Evolutionary conservation across 2,888 invertebrate species (phyloP).

Genomic region (Shargacucullia verbasci): DNA sequence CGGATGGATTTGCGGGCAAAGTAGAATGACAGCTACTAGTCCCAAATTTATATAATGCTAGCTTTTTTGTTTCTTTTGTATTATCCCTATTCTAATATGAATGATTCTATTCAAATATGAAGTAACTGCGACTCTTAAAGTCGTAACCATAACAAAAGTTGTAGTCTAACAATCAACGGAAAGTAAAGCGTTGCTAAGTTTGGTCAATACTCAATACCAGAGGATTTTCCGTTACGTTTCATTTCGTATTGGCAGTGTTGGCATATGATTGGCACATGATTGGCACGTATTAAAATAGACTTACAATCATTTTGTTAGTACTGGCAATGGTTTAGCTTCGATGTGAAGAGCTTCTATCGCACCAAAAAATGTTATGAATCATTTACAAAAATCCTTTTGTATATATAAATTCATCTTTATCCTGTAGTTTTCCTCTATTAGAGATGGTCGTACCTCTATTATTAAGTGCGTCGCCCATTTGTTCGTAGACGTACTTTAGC

Average conservation of each 20-base stretch:
- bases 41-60: no score
- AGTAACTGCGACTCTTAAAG: conserved; percentile 5
- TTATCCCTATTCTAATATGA: conserved; percentile 1
- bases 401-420: no score
- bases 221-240: conserved; percentile 29
- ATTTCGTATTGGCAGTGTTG: conserved; percentile 9
- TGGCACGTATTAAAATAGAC: conserved; percentile 7
- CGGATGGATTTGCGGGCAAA: no score
- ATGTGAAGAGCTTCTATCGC: conserved; percentile 1
- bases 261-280: conserved; percentile 28
- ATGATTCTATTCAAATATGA: conserved; percentile 8
- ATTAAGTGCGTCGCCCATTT: no score
- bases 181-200: conserved; percentile 25
- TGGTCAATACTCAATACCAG: conserved; percentile 35
- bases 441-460: no score
- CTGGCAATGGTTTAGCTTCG: conserved; percentile 1
- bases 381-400: no score
- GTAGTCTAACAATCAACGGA: conserved; percentile 39
- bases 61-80: neutral
- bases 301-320: conserved; percentile 18
- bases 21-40: no score
- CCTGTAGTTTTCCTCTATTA: no score
- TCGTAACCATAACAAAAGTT: conserved; percentile 22
- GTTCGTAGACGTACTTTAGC: no score
- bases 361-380: no score